Evolutionary conservation across 2,888 invertebrate genomes (phyloP).

Genomic region (Yponomeuta evonymella): DNA sequence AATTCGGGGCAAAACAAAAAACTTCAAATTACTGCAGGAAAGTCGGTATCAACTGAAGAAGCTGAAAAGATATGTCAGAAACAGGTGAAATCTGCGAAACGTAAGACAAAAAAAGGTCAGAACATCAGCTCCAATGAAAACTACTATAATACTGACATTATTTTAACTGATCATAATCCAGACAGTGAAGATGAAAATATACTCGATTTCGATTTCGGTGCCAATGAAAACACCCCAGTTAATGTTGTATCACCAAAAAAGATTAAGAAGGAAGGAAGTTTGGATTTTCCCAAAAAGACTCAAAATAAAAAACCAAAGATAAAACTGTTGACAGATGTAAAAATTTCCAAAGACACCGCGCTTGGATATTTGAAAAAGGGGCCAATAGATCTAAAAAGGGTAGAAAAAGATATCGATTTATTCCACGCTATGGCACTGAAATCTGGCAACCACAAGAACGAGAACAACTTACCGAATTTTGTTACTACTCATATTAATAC

Average conservation of each 20-base stretch:
- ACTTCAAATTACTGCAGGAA: conserved; percentile 11
- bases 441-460: neutral
- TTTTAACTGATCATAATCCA: neutral
- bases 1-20: conserved; percentile 12
- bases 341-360: conserved; percentile 1
- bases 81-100: conserved; percentile 12
- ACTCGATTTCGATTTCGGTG: neutral
- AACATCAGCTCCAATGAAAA: neutral
- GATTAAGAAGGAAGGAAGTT: neutral
- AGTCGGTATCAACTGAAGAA: conserved; percentile 16
- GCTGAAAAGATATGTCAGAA: conserved; percentile 12
- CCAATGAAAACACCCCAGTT: neutral
- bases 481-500: conserved; percentile 6
- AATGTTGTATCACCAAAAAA: neutral
- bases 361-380: neutral
- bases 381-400: neutral
- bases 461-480: neutral
- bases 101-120: neutral
- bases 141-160: neutral
- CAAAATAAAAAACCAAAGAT: conserved; percentile 7
- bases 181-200: conserved; percentile 1
- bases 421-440: neutral
- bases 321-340: conserved; percentile 10
- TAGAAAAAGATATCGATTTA: conserved; percentile 7
- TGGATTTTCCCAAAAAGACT: neutral